phyloP scores from a whole-genome alignment of 2,888 invertebrate genomes.

The Macrosiphum euphorbiae region DNA sequence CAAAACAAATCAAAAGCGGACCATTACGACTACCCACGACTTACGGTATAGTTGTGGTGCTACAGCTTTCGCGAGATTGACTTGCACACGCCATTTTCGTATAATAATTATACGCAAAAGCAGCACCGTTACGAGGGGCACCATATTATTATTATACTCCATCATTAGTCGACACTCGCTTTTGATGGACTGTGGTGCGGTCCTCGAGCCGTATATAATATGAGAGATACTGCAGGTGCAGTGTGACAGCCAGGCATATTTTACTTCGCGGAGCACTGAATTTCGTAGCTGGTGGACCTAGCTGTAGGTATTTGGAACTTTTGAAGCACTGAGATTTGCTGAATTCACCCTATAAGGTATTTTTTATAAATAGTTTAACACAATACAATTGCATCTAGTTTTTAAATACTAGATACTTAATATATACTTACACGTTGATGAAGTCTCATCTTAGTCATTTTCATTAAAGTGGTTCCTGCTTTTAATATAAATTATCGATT shows the following conservation, averaged over 20 bases:
- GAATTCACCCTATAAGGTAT: background rate
- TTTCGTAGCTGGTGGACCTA: background rate
- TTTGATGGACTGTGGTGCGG: background rate
- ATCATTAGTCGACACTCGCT: constrained; percentile 19
- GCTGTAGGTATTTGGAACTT: background rate
- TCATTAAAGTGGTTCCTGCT: too few species aligned
- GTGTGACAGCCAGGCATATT: background rate
- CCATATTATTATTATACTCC: background rate
- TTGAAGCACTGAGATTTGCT: background rate
- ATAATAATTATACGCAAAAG: constrained; percentile 11
- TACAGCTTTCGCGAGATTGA: background rate
- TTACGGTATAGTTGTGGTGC: background rate
- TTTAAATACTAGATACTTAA: too few species aligned
- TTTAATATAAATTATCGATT: too few species aligned
- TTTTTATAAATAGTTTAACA: too few species aligned
- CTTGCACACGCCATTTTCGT: background rate
- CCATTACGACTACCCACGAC: constrained; percentile 10
- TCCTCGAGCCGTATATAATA: background rate
- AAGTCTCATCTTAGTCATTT: too few species aligned
- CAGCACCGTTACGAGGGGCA: background rate
- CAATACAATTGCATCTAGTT: too few species aligned
- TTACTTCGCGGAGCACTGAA: background rate
- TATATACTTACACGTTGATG: too few species aligned
- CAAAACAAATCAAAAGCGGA: constrained; percentile 47
- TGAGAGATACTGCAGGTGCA: too few species aligned